Percentiles rank a stretch among this genome's conserved stretches.
Conservation (phyloP, 2,888 invertebrate species). For the Anthrax anthrax region DNA sequence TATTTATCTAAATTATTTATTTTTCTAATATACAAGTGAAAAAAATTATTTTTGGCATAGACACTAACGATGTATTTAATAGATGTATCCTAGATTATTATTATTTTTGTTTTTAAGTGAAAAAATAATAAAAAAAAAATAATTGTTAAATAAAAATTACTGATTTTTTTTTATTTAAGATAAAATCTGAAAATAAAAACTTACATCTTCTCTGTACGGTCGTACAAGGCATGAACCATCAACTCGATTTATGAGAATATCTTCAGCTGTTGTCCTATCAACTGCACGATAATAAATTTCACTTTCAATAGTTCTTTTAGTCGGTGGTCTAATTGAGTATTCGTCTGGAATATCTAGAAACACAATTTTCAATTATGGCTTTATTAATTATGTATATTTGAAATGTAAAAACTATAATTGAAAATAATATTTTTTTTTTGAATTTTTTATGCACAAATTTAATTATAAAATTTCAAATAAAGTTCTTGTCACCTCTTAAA, state of each 20-base stretch:
- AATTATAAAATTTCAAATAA: too few relatives aligned
- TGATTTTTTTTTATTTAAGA: neutral
- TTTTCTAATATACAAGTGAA: slow-evolving; percentile 29
- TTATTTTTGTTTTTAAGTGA: neutral
- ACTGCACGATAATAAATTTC: slow-evolving; percentile 29
- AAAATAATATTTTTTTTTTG: too few relatives aligned
- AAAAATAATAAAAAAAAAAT: neutral
- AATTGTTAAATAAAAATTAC: neutral
- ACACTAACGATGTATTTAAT: slow-evolving; percentile 32
- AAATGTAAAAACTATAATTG: too few relatives aligned
- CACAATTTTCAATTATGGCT: too few relatives aligned
- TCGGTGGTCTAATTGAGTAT: neutral
- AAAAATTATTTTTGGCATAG: slow-evolving; percentile 25
- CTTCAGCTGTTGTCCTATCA: slow-evolving; percentile 26
- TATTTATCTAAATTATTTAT: slow-evolving; percentile 21
- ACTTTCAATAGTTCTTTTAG: slow-evolving; percentile 23
- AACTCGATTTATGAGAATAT: slow-evolving; percentile 22
- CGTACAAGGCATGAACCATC: slow-evolving; percentile 31
- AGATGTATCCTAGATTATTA: slow-evolving; percentile 19
- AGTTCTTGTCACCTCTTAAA: too few relatives aligned
- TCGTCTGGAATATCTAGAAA: neutral
- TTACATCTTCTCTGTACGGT: slow-evolving; percentile 27
- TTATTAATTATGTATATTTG: too few relatives aligned
- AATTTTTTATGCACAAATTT: neutral
- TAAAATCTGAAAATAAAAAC: neutral